Evolutionary conservation across 2,113 vertebrate genomes (phyloP).

Genomic region (Clupea harengus): DNA sequence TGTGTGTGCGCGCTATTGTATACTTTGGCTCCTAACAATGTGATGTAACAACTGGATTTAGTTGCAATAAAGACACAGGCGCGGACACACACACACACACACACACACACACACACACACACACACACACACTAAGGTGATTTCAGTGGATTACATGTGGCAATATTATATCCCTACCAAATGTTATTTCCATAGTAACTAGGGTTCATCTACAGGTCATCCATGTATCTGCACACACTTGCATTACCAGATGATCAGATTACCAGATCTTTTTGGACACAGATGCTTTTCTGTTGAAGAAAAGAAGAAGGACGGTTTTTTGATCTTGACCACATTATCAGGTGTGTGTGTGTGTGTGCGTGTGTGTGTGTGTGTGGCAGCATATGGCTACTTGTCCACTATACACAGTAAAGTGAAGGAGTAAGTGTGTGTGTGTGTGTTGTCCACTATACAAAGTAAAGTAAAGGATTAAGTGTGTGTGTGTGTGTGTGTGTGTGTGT

Average conservation of each 20-base stretch:
- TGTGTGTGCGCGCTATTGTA: background rate
- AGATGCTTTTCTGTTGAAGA: too few species aligned
- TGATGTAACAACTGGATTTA: conserved; percentile 2
- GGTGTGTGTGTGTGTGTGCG: too few species aligned
- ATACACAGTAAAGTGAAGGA: too few species aligned
- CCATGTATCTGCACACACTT: background rate
- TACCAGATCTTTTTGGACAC: too few species aligned
- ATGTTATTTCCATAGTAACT: background rate
- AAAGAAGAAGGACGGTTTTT: too few species aligned
- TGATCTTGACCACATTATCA: too few species aligned
- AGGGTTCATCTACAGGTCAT: background rate
- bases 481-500: too few species aligned
- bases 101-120: background rate
- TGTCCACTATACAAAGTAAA: too few species aligned
- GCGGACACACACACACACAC: background rate
- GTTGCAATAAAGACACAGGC: background rate
- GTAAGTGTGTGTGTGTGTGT: too few species aligned
- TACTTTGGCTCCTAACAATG: background rate
- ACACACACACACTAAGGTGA: background rate
- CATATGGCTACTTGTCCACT: too few species aligned
- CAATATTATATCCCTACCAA: conserved; percentile 15
- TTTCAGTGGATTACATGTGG: conserved; percentile 2
- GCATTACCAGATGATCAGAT: background rate
- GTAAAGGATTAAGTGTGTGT: too few species aligned
- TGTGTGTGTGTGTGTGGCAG: too few species aligned